Evolutionary conservation across 2,797 vertebrate species (phyloP).

Genomic region (Poeciliopsis infans): DNA sequence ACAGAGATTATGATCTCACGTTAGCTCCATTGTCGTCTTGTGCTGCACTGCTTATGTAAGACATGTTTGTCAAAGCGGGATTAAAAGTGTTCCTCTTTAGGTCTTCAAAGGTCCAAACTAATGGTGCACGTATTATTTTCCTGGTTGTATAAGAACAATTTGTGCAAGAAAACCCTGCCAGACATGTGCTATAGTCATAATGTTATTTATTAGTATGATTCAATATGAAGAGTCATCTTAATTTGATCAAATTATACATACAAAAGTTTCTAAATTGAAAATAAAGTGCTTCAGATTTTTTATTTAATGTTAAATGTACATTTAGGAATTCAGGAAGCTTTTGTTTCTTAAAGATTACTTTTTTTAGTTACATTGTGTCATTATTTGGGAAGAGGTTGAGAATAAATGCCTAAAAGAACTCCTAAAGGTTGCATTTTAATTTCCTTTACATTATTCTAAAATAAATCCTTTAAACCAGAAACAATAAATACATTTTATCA

Average conservation of each 20-base stretch:
- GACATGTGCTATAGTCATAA: background rate
- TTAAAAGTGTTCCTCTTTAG: conserved; percentile 53
- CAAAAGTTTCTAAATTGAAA: background rate
- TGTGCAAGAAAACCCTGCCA: background rate
- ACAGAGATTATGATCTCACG: conserved; percentile 49
- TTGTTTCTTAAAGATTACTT: background rate
- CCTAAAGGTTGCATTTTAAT: no score
- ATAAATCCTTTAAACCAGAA: no score
- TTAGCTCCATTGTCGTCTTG: conserved; percentile 19
- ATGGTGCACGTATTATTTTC: conserved; percentile 34
- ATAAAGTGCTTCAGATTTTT: background rate
- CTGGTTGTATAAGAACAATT: background rate
- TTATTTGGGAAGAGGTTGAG: no score
- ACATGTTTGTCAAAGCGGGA: conserved; percentile 57
- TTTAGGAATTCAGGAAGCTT: background rate
- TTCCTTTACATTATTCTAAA: no score
- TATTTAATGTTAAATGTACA: background rate
- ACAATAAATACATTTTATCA: no score
- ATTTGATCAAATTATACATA: background rate
- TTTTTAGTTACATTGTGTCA: background rate
- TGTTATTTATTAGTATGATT: background rate
- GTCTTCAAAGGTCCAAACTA: conserved; percentile 57
- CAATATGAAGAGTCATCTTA: background rate
- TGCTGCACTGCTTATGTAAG: conserved; percentile 43
- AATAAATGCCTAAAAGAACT: no score